Evolutionary conservation across 2,113 vertebrate species (phyloP).

Genomic region (Chamaea fasciata): DNA sequence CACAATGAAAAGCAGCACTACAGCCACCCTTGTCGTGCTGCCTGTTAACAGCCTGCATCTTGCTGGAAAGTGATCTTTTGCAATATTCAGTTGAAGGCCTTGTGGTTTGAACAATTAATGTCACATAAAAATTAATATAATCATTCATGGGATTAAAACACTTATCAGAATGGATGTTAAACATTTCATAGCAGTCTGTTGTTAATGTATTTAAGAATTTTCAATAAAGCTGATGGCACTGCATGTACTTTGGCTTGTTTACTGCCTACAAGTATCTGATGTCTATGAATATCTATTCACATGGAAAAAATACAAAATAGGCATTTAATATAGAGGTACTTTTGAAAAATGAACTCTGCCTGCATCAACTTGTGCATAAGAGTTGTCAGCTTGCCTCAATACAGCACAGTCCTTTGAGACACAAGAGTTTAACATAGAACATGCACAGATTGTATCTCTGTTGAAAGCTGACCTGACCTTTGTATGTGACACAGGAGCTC

Average conservation of each 20-base stretch:
- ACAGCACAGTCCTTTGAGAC: background rate
- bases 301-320: background rate
- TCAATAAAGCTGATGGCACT: slow-evolving; percentile 12
- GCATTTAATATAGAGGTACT: background rate
- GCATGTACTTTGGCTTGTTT: background rate
- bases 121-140: background rate
- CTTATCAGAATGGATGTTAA: background rate
- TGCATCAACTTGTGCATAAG: background rate
- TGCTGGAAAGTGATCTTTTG: background rate
- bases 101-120: background rate
- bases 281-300: background rate
- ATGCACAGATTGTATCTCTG: background rate
- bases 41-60: background rate
- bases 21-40: background rate
- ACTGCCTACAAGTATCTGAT: background rate
- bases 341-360: background rate
- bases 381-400: background rate
- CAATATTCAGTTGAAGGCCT: background rate
- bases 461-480: background rate
- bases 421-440: background rate
- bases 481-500: background rate
- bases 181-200: background rate
- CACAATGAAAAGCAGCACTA: background rate
- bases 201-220: slow-evolving; percentile 14
- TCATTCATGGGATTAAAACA: background rate